Evolutionary conservation across 2,888 invertebrate genomes (phyloP).

Genomic region (Polyploca ridens): DNA sequence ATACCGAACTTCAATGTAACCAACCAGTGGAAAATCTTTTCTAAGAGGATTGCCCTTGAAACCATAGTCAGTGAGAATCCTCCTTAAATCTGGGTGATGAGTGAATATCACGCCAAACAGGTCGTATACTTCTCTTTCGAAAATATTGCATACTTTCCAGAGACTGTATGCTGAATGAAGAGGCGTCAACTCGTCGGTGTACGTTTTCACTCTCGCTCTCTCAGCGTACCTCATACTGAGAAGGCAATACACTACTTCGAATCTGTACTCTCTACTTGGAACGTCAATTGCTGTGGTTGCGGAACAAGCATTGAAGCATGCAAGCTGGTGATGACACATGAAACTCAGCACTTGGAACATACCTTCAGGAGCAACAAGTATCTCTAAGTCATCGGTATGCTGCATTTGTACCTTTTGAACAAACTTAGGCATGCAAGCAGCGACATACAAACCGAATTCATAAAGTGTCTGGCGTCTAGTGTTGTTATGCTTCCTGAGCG

Average conservation of each 20-base stretch:
- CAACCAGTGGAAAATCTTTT: slow-evolving; percentile 74
- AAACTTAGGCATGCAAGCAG: slow-evolving; percentile 72
- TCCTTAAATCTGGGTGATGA: slow-evolving; percentile 74
- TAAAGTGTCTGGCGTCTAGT: slow-evolving; percentile 61
- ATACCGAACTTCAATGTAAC: slow-evolving; percentile 74
- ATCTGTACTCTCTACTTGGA: slow-evolving; percentile 65
- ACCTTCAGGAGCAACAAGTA: slow-evolving; percentile 69
- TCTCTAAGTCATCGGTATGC: slow-evolving; percentile 69
- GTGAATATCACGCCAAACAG: slow-evolving; percentile 73
- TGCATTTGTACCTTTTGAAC: slow-evolving; percentile 75
- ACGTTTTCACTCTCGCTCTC: slow-evolving; percentile 64
- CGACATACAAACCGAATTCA: slow-evolving; percentile 74
- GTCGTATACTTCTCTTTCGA: slow-evolving; percentile 74
- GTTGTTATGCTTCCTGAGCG: slow-evolving; percentile 65
- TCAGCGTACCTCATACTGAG: slow-evolving; percentile 62
- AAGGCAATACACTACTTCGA: slow-evolving; percentile 68
- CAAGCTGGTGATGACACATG: slow-evolving; percentile 67
- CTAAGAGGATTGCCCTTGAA: slow-evolving; percentile 74
- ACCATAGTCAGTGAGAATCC: slow-evolving; percentile 75
- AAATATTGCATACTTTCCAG: slow-evolving; percentile 58
- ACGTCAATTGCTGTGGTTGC: slow-evolving; percentile 70
- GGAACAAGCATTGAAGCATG: slow-evolving; percentile 65
- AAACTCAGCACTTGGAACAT: slow-evolving; percentile 63
- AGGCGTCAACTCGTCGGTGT: slow-evolving; percentile 75
- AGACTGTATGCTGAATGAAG: slow-evolving; percentile 59